Evolutionary conservation across 2,113 vertebrate species (phyloP).

Genomic region (Galbula dea): DNA sequence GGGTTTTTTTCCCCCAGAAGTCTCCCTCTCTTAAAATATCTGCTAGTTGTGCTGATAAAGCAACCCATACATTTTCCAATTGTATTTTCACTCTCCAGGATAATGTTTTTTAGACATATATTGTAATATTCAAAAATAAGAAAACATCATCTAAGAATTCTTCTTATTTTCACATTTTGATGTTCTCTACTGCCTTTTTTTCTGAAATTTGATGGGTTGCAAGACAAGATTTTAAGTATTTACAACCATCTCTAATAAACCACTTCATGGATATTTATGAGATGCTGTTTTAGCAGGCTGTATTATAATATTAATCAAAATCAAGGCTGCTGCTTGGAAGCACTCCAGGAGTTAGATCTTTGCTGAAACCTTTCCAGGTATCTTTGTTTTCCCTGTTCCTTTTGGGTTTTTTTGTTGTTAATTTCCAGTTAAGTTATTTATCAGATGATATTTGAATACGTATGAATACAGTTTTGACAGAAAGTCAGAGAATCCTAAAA

Average conservation of each 20-base stretch:
- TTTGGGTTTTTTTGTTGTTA: constrained; percentile 59
- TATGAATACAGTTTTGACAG: constrained; percentile 67
- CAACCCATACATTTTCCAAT: background rate
- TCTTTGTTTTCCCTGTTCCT: constrained; percentile 47
- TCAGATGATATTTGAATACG: constrained; percentile 56
- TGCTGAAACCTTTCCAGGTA: constrained; percentile 68
- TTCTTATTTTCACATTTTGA: constrained; percentile 53
- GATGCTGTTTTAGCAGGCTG: constrained; percentile 70
- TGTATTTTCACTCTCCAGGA: background rate
- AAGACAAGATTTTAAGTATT: constrained; percentile 79
- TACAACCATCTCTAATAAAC: constrained; percentile 78
- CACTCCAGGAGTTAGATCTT: constrained; percentile 64
- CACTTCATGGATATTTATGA: constrained; percentile 81
- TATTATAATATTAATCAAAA: constrained; percentile 80
- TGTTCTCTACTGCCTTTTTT: constrained; percentile 40
- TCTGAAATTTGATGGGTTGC: constrained; percentile 57
- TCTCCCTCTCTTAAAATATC: background rate
- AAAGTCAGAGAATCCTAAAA: constrained; percentile 61
- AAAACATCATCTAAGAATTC: constrained; percentile 22
- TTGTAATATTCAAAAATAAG: constrained; percentile 6
- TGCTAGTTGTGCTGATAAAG: background rate
- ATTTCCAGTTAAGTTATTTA: constrained; percentile 70
- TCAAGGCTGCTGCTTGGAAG: constrained; percentile 69
- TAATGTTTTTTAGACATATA: background rate
- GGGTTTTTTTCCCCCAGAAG: background rate